These are phyloP conservation scores for Leptocoma aspasia DNA, from an alignment of 2,113 vertebrate species.

Conservation along the genomic window DNA sequence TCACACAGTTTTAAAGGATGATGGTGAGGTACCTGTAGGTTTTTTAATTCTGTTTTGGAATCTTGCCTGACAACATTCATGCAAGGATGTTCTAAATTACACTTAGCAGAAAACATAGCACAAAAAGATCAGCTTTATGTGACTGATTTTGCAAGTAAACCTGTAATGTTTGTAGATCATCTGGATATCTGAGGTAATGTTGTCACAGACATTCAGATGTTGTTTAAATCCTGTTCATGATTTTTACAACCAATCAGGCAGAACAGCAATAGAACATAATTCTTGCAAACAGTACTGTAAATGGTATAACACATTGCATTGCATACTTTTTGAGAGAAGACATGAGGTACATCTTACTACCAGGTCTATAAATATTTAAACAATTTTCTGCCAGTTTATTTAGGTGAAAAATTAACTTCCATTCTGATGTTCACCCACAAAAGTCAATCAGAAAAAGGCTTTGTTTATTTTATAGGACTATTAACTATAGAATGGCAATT, in stretches of 20 bases:
- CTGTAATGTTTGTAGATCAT: neutral
- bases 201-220: neutral
- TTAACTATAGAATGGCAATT: neutral
- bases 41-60: neutral
- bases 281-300: neutral
- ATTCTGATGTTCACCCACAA: neutral
- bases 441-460: neutral
- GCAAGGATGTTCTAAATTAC: neutral
- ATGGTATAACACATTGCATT: neutral
- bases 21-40: neutral
- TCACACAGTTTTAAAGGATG: neutral
- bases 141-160: neutral
- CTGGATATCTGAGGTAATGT: neutral
- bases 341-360: neutral
- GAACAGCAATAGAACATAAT: neutral
- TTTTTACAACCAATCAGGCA: conserved; percentile 6
- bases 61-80: neutral
- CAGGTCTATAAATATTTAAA: neutral
- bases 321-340: neutral
- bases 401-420: neutral
- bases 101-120: neutral
- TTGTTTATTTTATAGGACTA: neutral
- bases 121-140: neutral
- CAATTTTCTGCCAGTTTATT: neutral
- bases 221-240: neutral